A percentile compares a stretch with the other conserved stretches of the same genome.
Evolutionary conservation across 2,113 vertebrate genomes (phyloP).

Genomic region (Thinocorus orbignyianus): DNA sequence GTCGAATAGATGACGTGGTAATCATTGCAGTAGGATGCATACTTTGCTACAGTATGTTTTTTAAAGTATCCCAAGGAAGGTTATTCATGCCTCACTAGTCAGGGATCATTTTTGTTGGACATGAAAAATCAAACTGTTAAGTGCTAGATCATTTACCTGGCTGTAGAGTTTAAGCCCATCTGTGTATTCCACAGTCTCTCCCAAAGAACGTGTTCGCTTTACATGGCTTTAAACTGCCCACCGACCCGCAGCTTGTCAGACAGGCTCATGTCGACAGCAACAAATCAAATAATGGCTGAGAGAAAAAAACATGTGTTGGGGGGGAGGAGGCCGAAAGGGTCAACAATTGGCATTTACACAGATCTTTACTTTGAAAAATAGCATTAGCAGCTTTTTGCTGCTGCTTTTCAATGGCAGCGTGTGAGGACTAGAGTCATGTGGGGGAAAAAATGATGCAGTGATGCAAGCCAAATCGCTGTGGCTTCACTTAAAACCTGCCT

Average conservation of each 20-base stretch:
- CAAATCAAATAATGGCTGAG: neutral
- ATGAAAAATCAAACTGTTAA: slow-evolving; percentile 51
- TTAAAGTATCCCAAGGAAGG: neutral
- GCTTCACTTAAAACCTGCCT: neutral
- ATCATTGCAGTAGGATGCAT: slow-evolving; percentile 40
- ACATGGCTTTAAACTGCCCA: neutral
- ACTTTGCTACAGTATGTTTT: slow-evolving; percentile 21
- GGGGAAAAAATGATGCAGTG: neutral
- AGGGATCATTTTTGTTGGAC: slow-evolving; percentile 3
- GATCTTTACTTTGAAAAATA: slow-evolving; percentile 24
- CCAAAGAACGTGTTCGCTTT: neutral
- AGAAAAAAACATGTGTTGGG: neutral
- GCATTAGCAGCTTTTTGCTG: neutral
- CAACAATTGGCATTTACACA: neutral
- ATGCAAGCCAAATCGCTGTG: neutral
- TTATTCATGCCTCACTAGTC: slow-evolving; percentile 30
- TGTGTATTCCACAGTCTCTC: neutral
- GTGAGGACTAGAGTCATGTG: neutral
- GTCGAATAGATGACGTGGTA: slow-evolving; percentile 21
- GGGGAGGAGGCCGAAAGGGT: neutral
- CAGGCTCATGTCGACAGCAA: neutral
- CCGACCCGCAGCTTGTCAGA: neutral
- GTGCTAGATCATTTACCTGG: neutral
- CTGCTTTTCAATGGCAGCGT: neutral
- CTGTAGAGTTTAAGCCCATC: neutral